Evolutionary conservation across 2,888 invertebrate genomes (phyloP).

Genomic region (Nematopogon swammerdamellus): DNA sequence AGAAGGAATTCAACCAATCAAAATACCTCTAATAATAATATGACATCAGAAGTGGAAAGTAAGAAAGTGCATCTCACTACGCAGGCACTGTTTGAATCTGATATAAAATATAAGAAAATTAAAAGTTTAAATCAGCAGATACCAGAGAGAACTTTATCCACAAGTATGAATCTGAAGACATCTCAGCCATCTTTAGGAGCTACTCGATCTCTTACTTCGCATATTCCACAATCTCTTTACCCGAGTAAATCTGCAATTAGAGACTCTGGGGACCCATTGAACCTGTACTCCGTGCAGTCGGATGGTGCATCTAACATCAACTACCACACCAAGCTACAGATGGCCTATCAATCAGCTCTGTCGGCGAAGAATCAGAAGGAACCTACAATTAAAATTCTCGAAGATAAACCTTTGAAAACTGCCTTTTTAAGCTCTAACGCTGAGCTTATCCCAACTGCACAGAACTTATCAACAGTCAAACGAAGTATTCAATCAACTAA

Average conservation of each 20-base stretch:
- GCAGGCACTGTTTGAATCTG: not conserved
- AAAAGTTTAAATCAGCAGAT: not conserved
- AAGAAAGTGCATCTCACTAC: constrained; percentile 17
- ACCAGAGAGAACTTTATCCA: not conserved
- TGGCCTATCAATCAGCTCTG: constrained; percentile 38
- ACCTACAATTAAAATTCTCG: constrained; percentile 36
- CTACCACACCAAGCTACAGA: constrained; percentile 38
- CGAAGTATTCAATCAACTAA: constrained; percentile 13
- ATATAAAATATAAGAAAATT: not conserved
- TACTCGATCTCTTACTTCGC: not conserved
- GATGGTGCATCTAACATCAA: constrained; percentile 28
- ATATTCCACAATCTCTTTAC: not conserved
- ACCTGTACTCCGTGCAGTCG: constrained; percentile 7
- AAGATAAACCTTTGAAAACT: constrained; percentile 47
- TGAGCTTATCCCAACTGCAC: constrained; percentile 25
- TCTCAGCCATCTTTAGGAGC: not conserved
- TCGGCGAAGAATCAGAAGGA: constrained; percentile 37
- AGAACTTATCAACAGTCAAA: constrained; percentile 25
- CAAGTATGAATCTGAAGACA: not conserved
- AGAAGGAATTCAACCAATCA: constrained; percentile 36
- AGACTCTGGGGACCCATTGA: not conserved
- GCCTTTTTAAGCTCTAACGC: constrained; percentile 32
- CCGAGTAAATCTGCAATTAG: not conserved
- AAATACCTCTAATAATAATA: constrained; percentile 28
- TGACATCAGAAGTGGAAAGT: constrained; percentile 34